Percentiles rank a stretch among this genome's conserved stretches.
phyloP scores from a whole-genome alignment of 2,888 invertebrate genomes.

The Caenorhabditis sinica region DNA sequence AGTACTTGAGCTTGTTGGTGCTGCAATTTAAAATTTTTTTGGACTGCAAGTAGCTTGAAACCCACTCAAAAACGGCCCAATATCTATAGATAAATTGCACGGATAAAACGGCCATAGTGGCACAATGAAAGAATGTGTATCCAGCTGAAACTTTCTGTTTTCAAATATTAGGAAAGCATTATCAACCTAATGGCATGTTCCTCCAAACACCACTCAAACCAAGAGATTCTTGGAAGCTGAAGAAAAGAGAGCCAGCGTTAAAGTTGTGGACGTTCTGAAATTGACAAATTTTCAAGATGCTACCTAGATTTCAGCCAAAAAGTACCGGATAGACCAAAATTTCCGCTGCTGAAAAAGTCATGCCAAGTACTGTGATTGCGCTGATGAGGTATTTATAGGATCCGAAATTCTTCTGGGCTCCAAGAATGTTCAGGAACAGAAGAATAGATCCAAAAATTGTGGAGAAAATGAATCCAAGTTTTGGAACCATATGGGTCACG shows the following conservation, averaged over 20 bases:
- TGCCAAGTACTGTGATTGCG: constrained; percentile 20
- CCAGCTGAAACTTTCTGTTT: background rate
- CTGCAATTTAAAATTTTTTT: constrained; percentile 16
- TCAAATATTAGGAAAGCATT: too few relatives aligned
- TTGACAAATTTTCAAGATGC: too few relatives aligned
- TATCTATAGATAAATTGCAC: background rate
- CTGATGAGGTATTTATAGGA: constrained; percentile 35
- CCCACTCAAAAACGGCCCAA: background rate
- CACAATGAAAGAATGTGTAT: background rate
- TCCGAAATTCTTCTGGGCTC: constrained; percentile 21
- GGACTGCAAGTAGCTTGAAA: too few relatives aligned
- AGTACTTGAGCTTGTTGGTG: constrained; percentile 5
- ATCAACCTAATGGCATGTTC: constrained; percentile 2
- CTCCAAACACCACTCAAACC: background rate
- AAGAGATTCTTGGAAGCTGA: background rate
- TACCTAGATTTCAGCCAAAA: background rate
- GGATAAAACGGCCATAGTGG: background rate
- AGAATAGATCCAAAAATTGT: constrained; percentile 6
- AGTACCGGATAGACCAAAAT: constrained; percentile 21
- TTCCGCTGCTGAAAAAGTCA: constrained; percentile 21
- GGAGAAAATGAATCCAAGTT: constrained; percentile 25
- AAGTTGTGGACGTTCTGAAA: background rate
- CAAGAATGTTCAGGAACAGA: constrained; percentile 14
- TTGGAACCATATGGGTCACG: background rate
- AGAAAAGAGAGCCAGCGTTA: background rate